Conservation (phyloP, 2,888 invertebrate genomes). For the Drosophila nr. medialis region DNA sequence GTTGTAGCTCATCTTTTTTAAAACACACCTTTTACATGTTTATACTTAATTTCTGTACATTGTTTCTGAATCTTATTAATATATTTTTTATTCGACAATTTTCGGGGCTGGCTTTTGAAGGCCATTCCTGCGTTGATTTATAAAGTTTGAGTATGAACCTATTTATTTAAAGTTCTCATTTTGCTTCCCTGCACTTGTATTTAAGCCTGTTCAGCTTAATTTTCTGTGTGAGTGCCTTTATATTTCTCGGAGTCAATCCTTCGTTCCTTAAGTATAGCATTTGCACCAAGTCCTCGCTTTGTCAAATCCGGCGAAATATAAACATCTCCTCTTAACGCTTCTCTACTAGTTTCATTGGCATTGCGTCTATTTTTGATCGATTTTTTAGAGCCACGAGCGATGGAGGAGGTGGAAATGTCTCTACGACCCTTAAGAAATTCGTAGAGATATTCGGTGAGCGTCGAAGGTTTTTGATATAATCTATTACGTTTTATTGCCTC, state of each 20-base stretch:
- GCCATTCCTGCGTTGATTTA: not conserved
- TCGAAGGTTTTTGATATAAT: not conserved
- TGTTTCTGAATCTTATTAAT: not conserved
- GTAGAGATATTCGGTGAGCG: constrained; percentile 29
- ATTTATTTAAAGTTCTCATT: not conserved
- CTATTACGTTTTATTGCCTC: not conserved
- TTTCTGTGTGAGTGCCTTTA: not conserved
- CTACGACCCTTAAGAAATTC: constrained; percentile 22
- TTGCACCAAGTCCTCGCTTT: constrained; percentile 25
- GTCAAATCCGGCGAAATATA: constrained; percentile 43
- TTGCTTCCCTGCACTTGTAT: not conserved
- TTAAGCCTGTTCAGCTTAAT: constrained; percentile 16
- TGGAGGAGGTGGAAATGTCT: constrained; percentile 21
- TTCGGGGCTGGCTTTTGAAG: no score
- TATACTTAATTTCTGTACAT: not conserved
- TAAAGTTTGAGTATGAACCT: not conserved
- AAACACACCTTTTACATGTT: not conserved
- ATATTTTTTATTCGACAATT: not conserved
- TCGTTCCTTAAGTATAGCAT: constrained; percentile 5
- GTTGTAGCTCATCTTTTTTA: no score
- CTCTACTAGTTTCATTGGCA: not conserved
- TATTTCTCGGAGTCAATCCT: not conserved
- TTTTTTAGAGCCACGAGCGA: not conserved
- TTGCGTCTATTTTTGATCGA: not conserved
- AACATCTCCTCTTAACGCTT: not conserved